Evolutionary conservation across 2,888 invertebrate species (phyloP).

Genomic region (Tetrapedia diversipes): DNA sequence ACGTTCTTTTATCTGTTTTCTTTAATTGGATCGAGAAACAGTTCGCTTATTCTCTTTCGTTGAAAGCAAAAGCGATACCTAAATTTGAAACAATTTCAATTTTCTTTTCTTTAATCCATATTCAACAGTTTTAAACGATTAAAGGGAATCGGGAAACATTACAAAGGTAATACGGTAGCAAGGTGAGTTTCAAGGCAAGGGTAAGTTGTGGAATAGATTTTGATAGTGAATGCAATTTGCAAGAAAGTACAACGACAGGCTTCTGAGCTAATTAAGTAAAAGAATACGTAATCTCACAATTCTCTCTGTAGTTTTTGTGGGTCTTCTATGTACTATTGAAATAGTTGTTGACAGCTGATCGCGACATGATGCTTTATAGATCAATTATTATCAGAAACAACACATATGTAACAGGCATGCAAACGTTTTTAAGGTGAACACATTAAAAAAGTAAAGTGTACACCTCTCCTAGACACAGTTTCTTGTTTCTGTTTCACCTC

Average conservation of each 20-base stretch:
- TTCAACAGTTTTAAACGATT: neutral
- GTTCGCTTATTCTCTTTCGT: no score
- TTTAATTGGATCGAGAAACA: no score
- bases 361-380: neutral
- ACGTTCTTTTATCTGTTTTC: no score
- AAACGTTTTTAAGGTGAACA: neutral
- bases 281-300: slow-evolving; percentile 43
- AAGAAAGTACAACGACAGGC: slow-evolving; percentile 56
- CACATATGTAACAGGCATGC: no score
- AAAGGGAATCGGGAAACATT: neutral
- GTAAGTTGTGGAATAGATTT: slow-evolving; percentile 40
- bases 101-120: no score
- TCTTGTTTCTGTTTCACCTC: neutral
- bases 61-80: no score
- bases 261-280: slow-evolving; percentile 71
- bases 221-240: slow-evolving; percentile 40
- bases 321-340: slow-evolving; percentile 62
- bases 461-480: no score
- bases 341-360: neutral
- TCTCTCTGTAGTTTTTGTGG: slow-evolving; percentile 49
- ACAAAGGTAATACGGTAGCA: slow-evolving; percentile 24
- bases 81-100: no score
- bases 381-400: no score
- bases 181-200: slow-evolving; percentile 41
- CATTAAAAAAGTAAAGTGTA: no score